These are phyloP conservation scores for Platycheirus rosarum DNA, from an alignment of 2,888 invertebrate species.

Conservation along the genomic window DNA sequence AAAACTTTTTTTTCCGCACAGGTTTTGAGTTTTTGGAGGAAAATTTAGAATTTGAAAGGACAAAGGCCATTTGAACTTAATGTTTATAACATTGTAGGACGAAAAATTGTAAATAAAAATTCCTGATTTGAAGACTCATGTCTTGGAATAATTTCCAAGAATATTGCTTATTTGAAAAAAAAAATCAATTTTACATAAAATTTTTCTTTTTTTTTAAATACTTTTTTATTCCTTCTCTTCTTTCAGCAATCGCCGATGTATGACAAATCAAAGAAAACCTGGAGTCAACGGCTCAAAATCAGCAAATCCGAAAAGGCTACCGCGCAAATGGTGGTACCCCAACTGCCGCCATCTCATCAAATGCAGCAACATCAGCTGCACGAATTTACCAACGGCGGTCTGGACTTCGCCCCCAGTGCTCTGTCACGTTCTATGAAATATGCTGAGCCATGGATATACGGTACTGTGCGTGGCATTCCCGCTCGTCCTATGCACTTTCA, in stretches of 20 bases:
- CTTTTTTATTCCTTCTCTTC: slow-evolving; percentile 54
- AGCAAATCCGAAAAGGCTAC: slow-evolving; percentile 83
- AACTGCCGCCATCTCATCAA: slow-evolving; percentile 75
- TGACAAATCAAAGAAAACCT: slow-evolving; percentile 85
- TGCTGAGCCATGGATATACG: slow-evolving; percentile 93
- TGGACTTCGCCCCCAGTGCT: slow-evolving; percentile 84
- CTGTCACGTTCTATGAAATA: slow-evolving; percentile 92
- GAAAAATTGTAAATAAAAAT: too few species aligned
- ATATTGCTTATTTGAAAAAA: too few species aligned
- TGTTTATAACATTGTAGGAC: too few species aligned
- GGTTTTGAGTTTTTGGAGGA: too few species aligned
- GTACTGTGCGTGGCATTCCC: slow-evolving; percentile 86
- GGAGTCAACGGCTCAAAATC: slow-evolving; percentile 88
- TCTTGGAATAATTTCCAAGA: too few species aligned
- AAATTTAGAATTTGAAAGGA: too few species aligned
- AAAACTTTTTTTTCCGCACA: too few species aligned
- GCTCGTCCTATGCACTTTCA: slow-evolving; percentile 82
- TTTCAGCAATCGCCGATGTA: slow-evolving; percentile 80
- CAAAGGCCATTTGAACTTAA: background rate
- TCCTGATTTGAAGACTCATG: too few species aligned
- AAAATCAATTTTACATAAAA: too few species aligned
- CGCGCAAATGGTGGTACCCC: slow-evolving; percentile 80
- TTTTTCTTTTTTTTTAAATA: too few species aligned
- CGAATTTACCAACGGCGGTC: slow-evolving; percentile 59
- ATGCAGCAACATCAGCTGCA: slow-evolving; percentile 73